Percentiles rank a stretch among this genome's conserved stretches.
phyloP scores from a whole-genome alignment of 2,113 vertebrate genomes.

The Potamarius usumacintae region DNA sequence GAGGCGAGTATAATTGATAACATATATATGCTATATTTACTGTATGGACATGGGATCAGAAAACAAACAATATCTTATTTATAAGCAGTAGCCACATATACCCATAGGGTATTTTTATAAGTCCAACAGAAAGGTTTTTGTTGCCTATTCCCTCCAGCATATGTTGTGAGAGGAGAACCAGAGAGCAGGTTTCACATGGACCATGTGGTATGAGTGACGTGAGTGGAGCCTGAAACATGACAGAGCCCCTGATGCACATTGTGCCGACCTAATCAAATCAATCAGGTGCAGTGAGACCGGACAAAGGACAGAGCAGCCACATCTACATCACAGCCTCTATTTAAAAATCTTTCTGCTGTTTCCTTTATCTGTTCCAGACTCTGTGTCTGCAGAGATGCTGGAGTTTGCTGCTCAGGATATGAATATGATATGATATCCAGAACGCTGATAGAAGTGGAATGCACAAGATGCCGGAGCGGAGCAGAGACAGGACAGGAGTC shows the following conservation, averaged over 20 bases:
- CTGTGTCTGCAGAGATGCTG: background rate
- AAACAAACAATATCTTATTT: no score
- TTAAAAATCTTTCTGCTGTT: background rate
- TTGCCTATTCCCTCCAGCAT: background rate
- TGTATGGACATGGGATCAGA: no score
- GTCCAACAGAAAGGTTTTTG: background rate
- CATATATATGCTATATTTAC: no score
- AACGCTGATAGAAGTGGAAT: background rate
- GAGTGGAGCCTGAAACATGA: conserved; percentile 35
- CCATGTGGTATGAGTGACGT: conserved; percentile 18
- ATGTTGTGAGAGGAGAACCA: background rate
- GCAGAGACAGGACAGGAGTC: background rate
- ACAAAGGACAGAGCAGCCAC: conserved; percentile 1
- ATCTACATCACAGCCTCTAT: background rate
- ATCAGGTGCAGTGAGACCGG: conserved; percentile 13
- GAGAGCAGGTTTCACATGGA: background rate
- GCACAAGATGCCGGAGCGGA: background rate
- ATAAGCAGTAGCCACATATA: no score
- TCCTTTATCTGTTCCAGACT: conserved; percentile 11
- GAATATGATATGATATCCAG: background rate
- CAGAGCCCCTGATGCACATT: conserved; percentile 23
- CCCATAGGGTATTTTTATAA: background rate
- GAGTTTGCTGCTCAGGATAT: conserved; percentile 5
- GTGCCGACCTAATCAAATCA: conserved; percentile 23
- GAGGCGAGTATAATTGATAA: no score